Evolutionary conservation across 1,140 invertebrate species (phyloP), one percentile per base, ranked within the genome.

Genomic region (Coboldia fuscipes): DNA sequence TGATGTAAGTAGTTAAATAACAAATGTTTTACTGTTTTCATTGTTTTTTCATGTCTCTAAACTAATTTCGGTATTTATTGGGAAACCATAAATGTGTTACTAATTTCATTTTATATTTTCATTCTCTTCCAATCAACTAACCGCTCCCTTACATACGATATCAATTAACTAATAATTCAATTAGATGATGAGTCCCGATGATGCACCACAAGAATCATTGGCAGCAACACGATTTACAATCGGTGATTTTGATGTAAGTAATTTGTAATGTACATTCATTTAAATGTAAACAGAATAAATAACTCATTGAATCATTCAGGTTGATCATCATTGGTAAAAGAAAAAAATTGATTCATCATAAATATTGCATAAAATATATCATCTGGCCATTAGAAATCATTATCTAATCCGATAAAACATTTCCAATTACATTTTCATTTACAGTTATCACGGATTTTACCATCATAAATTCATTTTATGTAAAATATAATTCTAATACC

Each of bases 1-100:
- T 50, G 83, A 86, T 58, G 80, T 85, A 55, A 78, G 76, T 76
- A 18, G 15, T 27, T 27, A n/a, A 10, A n/a, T 27, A 3, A 4
- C 4, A 27, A 27, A n/a, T 10, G 4, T 4, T 27, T 4, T 27
- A n/a, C 14, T 27, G 24, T 27, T 27, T 27, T 27, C 22, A 12
- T 10, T 27, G 12, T 27, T 10, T 23, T 7, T 23, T 23, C 12
- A 7, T 23, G 22, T 23, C 6, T 23, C 12, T 23, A 6, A 12
- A 7, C 22, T 12, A 23, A 7, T 23, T 23, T 23, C 12, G 22
- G 6, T 23, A 7, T 23, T n/a, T n/a, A 27, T 27, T 14, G 24
- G 24, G 12, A n/a, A n/a, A 12, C 3, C 12, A 27, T 27, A 12
- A 4, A 14, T 27, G 12, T 27, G 24, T 27, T 10, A n/a, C 12